Conservation (phyloP, 1,140 invertebrate species). For the Hydropsyche tenuis region DNA sequence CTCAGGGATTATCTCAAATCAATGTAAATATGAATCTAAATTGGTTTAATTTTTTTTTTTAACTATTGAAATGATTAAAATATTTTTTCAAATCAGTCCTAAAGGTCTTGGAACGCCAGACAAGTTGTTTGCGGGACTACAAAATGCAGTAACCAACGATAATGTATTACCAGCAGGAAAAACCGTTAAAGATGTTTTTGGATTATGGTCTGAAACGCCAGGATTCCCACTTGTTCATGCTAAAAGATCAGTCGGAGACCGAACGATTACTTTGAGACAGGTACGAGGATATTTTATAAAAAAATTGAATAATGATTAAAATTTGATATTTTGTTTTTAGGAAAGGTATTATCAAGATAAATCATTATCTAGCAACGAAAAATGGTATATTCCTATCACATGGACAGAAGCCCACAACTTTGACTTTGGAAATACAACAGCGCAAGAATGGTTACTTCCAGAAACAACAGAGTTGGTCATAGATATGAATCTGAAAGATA, state of each 20-base stretch:
- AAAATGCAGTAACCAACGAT: background rate
- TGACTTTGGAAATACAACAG: constrained; percentile 56
- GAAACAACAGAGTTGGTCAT: background rate
- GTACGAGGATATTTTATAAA: constrained; percentile 50
- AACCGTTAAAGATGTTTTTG: constrained; percentile 60
- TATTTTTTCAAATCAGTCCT: constrained; percentile 7
- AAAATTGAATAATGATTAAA: no score
- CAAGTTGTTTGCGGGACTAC: constrained; percentile 12
- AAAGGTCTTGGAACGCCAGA: background rate
- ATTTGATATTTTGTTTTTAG: constrained; percentile 4
- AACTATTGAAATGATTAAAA: no score
- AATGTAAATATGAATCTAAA: constrained; percentile 56
- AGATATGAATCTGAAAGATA: constrained; percentile 26
- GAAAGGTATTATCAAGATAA: background rate
- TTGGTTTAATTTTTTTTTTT: background rate
- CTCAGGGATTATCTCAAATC: constrained; percentile 56
- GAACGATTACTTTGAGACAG: constrained; percentile 61
- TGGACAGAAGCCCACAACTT: constrained; percentile 54
- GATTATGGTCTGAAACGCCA: constrained; percentile 73
- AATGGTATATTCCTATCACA: constrained; percentile 59
- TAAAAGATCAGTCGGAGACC: constrained; percentile 61
- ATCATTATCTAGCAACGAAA: constrained; percentile 48
- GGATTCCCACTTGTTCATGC: constrained; percentile 69
- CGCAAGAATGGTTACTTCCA: constrained; percentile 53
- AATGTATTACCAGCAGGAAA: background rate